Conservation (phyloP, 1,140 invertebrate species). For the Rhopalosiphum padi region DNA sequence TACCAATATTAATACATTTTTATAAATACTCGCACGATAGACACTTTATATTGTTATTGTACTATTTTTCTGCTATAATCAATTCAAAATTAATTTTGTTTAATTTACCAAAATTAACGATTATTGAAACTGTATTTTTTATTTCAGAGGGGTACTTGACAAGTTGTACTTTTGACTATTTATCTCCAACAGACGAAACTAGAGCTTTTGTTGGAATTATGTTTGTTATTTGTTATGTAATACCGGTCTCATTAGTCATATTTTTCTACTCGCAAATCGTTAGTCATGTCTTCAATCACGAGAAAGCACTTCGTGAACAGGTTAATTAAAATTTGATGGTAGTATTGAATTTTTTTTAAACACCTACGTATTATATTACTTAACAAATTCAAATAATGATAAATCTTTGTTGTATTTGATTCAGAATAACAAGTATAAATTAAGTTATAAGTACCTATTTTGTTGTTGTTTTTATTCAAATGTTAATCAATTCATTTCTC, state of each 20-base stretch:
- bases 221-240: conserved; percentile 79
- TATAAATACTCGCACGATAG: not conserved
- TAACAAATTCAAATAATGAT: not conserved
- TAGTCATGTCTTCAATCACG: conserved; percentile 83
- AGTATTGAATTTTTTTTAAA: not conserved
- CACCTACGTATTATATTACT: not conserved
- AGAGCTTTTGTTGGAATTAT: conserved; percentile 77
- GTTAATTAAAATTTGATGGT: conserved; percentile 61
- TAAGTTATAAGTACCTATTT: not conserved
- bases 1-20: not conserved
- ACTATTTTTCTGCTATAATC: not conserved
- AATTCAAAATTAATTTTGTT: not conserved
- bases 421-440: not conserved
- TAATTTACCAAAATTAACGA: not conserved
- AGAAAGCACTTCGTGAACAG: conserved; percentile 80
- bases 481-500: not conserved
- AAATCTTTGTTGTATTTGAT: not conserved
- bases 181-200: conserved; percentile 77
- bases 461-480: too few species aligned
- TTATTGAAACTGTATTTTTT: not conserved
- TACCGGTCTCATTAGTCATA: conserved; percentile 80
- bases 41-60: not conserved
- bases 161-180: conserved; percentile 82
- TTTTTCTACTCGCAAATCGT: conserved; percentile 88
- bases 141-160: conserved; percentile 82